phyloP scores from a whole-genome alignment of 1,140 invertebrate species.

The Muscidifurax raptorellus region DNA sequence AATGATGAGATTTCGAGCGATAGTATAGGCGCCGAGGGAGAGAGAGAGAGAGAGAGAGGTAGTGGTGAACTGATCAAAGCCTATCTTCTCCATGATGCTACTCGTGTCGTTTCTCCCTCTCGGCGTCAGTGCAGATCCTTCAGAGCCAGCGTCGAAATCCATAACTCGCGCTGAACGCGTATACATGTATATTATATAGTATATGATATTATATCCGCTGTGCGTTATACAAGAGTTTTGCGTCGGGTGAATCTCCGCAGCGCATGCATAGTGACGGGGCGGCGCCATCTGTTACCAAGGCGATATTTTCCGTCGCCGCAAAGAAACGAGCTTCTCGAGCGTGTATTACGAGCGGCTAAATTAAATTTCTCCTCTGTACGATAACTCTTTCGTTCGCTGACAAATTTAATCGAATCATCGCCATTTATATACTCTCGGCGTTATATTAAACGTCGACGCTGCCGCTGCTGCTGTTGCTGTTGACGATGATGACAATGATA shows the following conservation, averaged over 20 bases:
- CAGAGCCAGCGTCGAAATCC: background rate
- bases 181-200: no score
- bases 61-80: slow-evolving; percentile 32
- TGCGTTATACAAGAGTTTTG: background rate
- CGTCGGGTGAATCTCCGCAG: background rate
- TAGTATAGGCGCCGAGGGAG: background rate
- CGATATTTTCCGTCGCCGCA: slow-evolving; percentile 19
- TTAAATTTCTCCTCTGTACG: background rate
- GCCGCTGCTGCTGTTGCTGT: no score
- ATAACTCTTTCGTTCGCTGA: background rate
- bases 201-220: background rate
- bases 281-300: slow-evolving; percentile 27
- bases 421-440: background rate
- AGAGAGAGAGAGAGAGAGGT: background rate
- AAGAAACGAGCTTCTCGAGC: background rate
- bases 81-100: background rate
- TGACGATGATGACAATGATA: no score
- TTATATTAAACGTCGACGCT: background rate
- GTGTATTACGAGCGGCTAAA: background rate
- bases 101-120: no score
- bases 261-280: background rate
- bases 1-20: slow-evolving; percentile 8
- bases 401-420: slow-evolving; percentile 27
- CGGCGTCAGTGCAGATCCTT: background rate
- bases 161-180: slow-evolving; percentile 14